Percentiles rank a stretch among this genome's conserved stretches.
Evolutionary conservation across 23 tunicate genomes (phyloP).

Genomic region (Halocynthia roretzi): DNA sequence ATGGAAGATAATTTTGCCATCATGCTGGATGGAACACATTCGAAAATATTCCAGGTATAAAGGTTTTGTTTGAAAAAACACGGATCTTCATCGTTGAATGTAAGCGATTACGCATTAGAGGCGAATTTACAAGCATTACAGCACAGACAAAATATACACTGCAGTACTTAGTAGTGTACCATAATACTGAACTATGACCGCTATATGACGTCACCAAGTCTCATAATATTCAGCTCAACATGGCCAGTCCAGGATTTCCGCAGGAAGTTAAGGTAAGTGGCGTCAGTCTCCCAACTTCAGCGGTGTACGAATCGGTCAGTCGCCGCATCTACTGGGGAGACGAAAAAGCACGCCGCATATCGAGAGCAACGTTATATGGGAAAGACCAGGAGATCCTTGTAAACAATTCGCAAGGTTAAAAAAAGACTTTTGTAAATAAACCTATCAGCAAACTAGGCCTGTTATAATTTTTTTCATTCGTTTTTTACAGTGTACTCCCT

Average conservation of each 20-base stretch:
- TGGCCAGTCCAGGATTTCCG: background rate
- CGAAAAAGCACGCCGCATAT: background rate
- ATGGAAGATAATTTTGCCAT: conserved; percentile 42
- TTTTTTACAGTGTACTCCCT: conserved; percentile 43
- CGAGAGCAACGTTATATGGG: conserved; percentile 28
- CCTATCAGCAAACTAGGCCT: background rate
- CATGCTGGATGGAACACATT: conserved; percentile 24
- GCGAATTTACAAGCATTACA: too few species aligned
- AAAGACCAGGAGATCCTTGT: conserved; percentile 20
- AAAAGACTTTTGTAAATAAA: background rate
- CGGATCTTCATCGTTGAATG: too few species aligned
- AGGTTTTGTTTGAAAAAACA: too few species aligned
- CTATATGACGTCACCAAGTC: background rate
- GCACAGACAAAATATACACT: too few species aligned
- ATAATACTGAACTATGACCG: background rate
- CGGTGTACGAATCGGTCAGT: conserved; percentile 30
- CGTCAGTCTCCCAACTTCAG: conserved; percentile 19
- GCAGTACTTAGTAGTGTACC: too few species aligned
- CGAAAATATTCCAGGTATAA: conserved; percentile 51
- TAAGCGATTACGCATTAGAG: too few species aligned
- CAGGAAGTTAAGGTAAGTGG: background rate
- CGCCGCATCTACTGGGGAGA: conserved; percentile 44
- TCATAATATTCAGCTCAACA: background rate
- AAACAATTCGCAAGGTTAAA: conserved; percentile 31
- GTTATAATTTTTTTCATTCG: background rate